A percentile compares a stretch with the other conserved stretches of the same genome.
These are phyloP conservation scores for Chironomus riparius DNA, from an alignment of 2,888 invertebrate genomes.

Conservation along the genomic window DNA sequence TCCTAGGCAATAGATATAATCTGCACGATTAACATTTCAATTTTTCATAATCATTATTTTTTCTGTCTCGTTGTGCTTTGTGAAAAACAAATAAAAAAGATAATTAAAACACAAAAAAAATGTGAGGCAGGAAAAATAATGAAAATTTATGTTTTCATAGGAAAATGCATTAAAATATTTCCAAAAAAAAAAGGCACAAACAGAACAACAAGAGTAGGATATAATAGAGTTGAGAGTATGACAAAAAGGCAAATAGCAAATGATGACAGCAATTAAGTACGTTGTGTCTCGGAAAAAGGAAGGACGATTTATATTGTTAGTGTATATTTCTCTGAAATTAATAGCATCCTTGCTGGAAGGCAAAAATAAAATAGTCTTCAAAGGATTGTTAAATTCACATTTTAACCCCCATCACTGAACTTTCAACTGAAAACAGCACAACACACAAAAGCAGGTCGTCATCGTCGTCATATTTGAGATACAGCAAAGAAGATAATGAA, in stretches of 20 bases:
- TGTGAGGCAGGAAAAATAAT: too few species aligned
- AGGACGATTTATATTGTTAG: background rate
- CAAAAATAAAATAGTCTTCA: background rate
- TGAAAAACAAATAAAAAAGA: too few species aligned
- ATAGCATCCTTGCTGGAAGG: background rate
- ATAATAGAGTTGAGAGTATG: too few species aligned
- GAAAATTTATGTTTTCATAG: too few species aligned
- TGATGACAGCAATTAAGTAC: background rate
- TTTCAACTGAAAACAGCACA: too few species aligned
- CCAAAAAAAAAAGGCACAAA: too few species aligned
- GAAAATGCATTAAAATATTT: too few species aligned
- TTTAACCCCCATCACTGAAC: background rate
- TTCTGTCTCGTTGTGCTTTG: too few species aligned
- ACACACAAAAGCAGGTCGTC: too few species aligned
- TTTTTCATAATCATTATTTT: background rate
- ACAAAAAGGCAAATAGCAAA: background rate
- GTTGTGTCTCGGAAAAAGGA: background rate
- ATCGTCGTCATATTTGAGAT: too few species aligned
- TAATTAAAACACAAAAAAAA: too few species aligned
- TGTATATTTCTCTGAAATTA: background rate
- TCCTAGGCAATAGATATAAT: background rate
- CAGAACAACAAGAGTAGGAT: too few species aligned
- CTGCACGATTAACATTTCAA: slow-evolving; percentile 1
- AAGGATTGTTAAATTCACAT: background rate
- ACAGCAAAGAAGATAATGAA: background rate